Evolutionary conservation across 1,140 invertebrate genomes (phyloP).

Genomic region (Halyomorpha halys): DNA sequence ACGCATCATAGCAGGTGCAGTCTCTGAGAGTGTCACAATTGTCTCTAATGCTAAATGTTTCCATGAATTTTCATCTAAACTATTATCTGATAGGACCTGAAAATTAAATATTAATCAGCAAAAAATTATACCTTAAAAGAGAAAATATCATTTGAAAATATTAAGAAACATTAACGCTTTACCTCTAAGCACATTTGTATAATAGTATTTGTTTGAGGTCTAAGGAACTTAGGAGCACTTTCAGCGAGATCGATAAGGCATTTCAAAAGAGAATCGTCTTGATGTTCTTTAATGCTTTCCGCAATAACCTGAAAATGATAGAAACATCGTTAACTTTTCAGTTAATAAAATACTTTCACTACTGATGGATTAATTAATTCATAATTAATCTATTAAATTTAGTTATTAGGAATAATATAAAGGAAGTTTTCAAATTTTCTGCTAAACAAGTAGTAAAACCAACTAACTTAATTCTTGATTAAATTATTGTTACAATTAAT

Average conservation of each 20-base stretch:
- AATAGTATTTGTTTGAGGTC: constrained; percentile 74
- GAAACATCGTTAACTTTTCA: neutral
- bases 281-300: constrained; percentile 67
- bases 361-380: no score
- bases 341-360: no score
- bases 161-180: neutral
- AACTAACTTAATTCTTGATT: no score
- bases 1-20: constrained; percentile 87
- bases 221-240: constrained; percentile 81
- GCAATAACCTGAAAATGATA: constrained; percentile 54
- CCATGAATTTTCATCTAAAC: constrained; percentile 58
- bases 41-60: constrained; percentile 87
- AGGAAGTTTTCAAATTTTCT: no score
- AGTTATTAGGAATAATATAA: no score
- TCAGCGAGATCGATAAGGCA: constrained; percentile 88
- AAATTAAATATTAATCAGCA: neutral
- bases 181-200: constrained; percentile 87
- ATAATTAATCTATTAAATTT: no score
- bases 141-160: neutral
- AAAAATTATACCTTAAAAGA: neutral
- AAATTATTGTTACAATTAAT: no score
- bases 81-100: neutral
- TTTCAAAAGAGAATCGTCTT: constrained; percentile 86
- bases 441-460: no score
- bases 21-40: constrained; percentile 88